Percentiles rank a stretch among this genome's conserved stretches.
Evolutionary conservation across 2,797 vertebrate species (phyloP).

Genomic region (Percopsis omiscomaycus): DNA sequence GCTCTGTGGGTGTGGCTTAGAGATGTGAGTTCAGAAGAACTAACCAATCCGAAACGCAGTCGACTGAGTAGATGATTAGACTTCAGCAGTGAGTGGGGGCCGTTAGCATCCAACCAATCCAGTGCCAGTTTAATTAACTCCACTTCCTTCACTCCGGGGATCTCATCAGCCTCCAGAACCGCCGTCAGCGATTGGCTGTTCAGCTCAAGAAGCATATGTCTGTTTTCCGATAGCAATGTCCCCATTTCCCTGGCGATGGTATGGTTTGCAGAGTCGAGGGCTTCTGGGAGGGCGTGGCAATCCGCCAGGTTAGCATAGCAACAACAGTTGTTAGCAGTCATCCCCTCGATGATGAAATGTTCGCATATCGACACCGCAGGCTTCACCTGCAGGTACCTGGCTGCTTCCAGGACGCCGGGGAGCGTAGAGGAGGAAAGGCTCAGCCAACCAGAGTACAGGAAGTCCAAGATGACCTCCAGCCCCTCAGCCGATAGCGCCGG

Average conservation of each 20-base stretch:
- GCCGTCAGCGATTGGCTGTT: conserved; percentile 82
- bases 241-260: conserved; percentile 80
- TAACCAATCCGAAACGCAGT: conserved; percentile 84
- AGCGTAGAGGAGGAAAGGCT: conserved; percentile 83
- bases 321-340: conserved; percentile 84
- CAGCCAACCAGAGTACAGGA: conserved; percentile 93
- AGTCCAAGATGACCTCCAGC: conserved; percentile 87
- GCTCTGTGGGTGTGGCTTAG: conserved; percentile 77
- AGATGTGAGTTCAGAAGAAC: conserved; percentile 69
- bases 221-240: conserved; percentile 67
- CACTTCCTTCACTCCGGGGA: conserved; percentile 81
- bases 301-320: conserved; percentile 86
- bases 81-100: conserved; percentile 76
- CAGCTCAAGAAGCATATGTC: conserved; percentile 75
- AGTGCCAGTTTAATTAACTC: conserved; percentile 79
- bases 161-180: conserved; percentile 80
- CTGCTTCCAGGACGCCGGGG: conserved; percentile 86
- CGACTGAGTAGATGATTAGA: conserved; percentile 82
- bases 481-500: conserved; percentile 82
- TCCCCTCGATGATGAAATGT: conserved; percentile 83
- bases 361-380: conserved; percentile 85
- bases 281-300: conserved; percentile 78
- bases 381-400: conserved; percentile 90
- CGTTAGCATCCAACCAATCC: conserved; percentile 84
- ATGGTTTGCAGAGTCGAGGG: conserved; percentile 75